Percentiles rank a stretch among this genome's conserved stretches.
phyloP scores from a whole-genome alignment of 2,797 vertebrate species.

The Gallinago stenura region DNA sequence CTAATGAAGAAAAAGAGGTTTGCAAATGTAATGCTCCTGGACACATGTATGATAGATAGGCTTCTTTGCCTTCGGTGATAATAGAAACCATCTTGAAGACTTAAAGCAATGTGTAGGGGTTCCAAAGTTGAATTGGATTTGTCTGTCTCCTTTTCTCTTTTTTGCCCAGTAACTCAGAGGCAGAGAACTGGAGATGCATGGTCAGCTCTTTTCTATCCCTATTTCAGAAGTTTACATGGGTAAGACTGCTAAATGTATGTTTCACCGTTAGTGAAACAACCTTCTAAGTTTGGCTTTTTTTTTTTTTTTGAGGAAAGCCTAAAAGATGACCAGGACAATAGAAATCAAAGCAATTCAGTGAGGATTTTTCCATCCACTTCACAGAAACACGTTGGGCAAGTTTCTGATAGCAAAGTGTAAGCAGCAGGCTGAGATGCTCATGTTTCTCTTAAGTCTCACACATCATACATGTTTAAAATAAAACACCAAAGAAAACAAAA shows the following conservation, averaged over 20 bases:
- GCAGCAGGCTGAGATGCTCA: not conserved
- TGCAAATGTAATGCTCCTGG: not conserved
- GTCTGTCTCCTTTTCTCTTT: not conserved
- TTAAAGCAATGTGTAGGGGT: not conserved
- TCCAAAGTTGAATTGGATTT: not conserved
- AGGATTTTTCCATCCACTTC: not conserved
- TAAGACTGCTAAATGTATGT: not conserved
- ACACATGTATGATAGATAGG: not conserved
- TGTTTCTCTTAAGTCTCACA: not conserved
- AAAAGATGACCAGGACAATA: not conserved
- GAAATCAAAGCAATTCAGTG: not conserved
- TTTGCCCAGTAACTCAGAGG: not conserved
- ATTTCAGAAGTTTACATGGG: accelerated
- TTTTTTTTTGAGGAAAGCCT: no score
- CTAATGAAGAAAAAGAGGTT: not conserved
- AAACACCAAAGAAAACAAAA: not conserved
- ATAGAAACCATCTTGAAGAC: not conserved
- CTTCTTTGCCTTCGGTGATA: not conserved
- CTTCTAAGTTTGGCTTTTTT: not conserved
- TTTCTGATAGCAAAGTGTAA: not conserved
- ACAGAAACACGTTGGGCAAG: not conserved
- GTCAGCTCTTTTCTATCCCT: not conserved
- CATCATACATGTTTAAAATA: not conserved
- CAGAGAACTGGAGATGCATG: not conserved
- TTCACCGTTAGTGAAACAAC: not conserved